A percentile compares a stretch with the other conserved stretches of the same genome.
These are phyloP conservation scores for Macrocentrus cingulum DNA, from an alignment of 1,140 invertebrate species.

Conservation along the genomic window DNA sequence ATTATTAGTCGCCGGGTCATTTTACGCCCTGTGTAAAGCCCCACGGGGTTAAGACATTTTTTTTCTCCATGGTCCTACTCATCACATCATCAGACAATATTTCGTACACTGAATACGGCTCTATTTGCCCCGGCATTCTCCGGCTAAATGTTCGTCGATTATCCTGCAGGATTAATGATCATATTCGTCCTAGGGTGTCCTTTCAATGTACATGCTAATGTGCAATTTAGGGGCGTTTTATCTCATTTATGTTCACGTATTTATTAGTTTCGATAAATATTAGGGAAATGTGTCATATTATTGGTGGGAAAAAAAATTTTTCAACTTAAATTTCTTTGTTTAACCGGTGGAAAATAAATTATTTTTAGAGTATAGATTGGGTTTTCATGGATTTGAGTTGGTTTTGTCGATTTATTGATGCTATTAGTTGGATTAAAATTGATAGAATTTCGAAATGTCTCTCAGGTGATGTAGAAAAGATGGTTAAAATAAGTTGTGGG, in stretches of 20 bases:
- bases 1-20: constrained; percentile 33
- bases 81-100: too few species aligned
- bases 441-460: too few species aligned
- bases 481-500: too few species aligned
- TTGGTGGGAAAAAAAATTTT: too few species aligned
- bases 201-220: constrained; percentile 21
- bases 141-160: constrained; percentile 15
- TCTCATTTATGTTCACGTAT: background rate
- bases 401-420: too few species aligned
- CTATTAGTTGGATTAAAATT: too few species aligned
- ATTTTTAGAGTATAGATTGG: too few species aligned
- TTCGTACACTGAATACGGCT: too few species aligned
- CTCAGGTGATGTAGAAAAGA: too few species aligned
- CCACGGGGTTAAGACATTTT: constrained; percentile 17
- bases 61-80: constrained; percentile 5
- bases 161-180: constrained; percentile 21
- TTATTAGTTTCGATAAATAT: background rate
- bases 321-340: too few species aligned
- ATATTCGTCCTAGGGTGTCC: constrained; percentile 7
- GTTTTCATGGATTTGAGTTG: too few species aligned
- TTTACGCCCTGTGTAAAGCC: constrained; percentile 25
- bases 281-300: background rate
- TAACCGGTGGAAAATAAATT: too few species aligned
- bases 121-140: constrained; percentile 4
- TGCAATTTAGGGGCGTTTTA: background rate